phyloP scores from a whole-genome alignment of 2,113 vertebrate genomes.

The Cercopithecus mona region DNA sequence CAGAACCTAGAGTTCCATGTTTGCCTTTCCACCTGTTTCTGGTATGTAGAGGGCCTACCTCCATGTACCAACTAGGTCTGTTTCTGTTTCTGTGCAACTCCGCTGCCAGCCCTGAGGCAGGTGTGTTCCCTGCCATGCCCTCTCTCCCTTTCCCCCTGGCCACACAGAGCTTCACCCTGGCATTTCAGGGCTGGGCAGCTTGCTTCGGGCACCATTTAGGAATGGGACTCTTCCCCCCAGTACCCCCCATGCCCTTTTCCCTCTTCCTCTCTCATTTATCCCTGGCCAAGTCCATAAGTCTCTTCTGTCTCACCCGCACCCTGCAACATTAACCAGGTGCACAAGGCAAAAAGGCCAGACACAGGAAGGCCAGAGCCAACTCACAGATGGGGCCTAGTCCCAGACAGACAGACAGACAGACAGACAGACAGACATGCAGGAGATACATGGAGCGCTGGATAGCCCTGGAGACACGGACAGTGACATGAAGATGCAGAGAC shows the following conservation, averaged over 20 bases:
- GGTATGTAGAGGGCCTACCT: too few species aligned
- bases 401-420: not conserved
- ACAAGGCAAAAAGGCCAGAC: not conserved
- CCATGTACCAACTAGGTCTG: not conserved
- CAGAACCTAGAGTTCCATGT: not conserved
- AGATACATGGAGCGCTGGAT: not conserved
- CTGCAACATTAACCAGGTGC: not conserved
- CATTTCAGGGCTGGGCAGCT: not conserved
- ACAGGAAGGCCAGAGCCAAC: not conserved
- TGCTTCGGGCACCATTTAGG: not conserved
- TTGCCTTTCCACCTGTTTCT: not conserved
- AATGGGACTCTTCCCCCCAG: not conserved
- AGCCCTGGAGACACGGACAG: not conserved
- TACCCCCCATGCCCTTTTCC: not conserved
- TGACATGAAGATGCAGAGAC: not conserved
- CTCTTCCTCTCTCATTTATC: not conserved
- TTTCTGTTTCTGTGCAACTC: not conserved
- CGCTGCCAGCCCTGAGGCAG: accelerated
- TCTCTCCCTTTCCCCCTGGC: not conserved
- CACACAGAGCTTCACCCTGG: not conserved
- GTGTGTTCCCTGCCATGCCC: not conserved
- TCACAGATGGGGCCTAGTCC: not conserved
- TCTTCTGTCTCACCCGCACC: not conserved
- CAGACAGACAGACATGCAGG: not conserved
- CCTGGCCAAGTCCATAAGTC: not conserved